Conservation (phyloP, 2,888 invertebrate genomes). For the Xestia c-nigrum region DNA sequence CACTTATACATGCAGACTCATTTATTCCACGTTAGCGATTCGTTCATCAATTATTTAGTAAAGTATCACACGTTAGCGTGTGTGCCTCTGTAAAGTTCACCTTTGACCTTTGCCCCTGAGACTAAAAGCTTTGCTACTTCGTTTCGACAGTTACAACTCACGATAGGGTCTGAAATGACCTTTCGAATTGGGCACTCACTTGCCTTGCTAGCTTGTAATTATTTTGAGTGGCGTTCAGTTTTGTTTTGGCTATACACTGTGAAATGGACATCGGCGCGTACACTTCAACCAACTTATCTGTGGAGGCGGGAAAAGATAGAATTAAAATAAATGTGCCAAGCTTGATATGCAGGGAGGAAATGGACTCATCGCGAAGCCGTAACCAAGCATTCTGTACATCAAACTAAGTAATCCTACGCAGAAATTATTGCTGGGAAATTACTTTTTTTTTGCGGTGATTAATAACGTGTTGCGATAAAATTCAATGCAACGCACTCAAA, state of each 20-base stretch:
- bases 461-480: no score
- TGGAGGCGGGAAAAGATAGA: not conserved
- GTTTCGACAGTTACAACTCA: conserved; percentile 47
- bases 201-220: conserved; percentile 24
- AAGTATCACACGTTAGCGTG: conserved; percentile 39
- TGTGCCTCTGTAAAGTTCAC: conserved; percentile 29
- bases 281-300: not conserved
- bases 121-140: conserved; percentile 47
- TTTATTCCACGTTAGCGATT: conserved; percentile 57
- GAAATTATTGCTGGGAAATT: no score
- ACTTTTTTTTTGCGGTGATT: no score
- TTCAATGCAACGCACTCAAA: no score
- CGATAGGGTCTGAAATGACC: conserved; percentile 46
- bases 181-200: conserved; percentile 43
- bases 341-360: not conserved
- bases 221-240: conserved; percentile 36
- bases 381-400: no score
- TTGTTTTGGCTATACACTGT: not conserved
- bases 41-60: conserved; percentile 57
- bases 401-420: no score
- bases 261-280: not conserved
- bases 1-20: conserved; percentile 44
- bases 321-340: not conserved
- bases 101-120: conserved; percentile 51
- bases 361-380: no score